Percentiles rank a stretch among this genome's conserved stretches.
Evolutionary conservation across 2,797 vertebrate species (phyloP).

Genomic region (Synaphobranchus kaupii): DNA sequence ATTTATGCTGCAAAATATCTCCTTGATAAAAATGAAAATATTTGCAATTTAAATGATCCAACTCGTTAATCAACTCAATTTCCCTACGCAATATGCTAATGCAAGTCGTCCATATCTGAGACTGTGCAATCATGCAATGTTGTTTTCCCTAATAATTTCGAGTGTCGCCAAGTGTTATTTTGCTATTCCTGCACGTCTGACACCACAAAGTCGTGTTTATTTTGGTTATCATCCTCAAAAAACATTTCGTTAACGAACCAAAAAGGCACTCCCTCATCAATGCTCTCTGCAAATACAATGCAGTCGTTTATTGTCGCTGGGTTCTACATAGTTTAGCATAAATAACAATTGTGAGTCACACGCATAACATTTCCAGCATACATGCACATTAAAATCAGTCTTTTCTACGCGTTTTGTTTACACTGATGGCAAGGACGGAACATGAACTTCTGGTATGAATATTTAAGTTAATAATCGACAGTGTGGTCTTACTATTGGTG

Average conservation of each 20-base stretch:
- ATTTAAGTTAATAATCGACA: neutral
- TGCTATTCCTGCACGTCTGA: neutral
- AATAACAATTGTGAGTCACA: conserved; percentile 15
- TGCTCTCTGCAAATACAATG: conserved; percentile 15
- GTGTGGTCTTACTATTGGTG: neutral
- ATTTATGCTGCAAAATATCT: neutral
- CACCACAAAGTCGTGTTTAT: neutral
- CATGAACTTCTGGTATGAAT: neutral
- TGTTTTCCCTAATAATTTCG: neutral
- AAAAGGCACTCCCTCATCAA: neutral
- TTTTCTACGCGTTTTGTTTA: neutral
- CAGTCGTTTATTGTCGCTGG: conserved; percentile 12
- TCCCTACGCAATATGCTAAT: neutral
- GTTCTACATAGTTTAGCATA: conserved; percentile 21
- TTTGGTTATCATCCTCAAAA: neutral
- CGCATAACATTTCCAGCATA: conserved; percentile 6
- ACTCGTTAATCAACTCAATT: neutral
- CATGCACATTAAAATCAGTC: neutral
- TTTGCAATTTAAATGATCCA: neutral
- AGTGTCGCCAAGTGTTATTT: neutral
- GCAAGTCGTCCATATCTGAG: neutral
- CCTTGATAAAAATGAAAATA: neutral
- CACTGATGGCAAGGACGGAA: neutral
- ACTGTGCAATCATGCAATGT: neutral
- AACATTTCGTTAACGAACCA: conserved; percentile 3